Conservation (phyloP, 2,888 invertebrate genomes). For the Smittia sp. region DNA sequence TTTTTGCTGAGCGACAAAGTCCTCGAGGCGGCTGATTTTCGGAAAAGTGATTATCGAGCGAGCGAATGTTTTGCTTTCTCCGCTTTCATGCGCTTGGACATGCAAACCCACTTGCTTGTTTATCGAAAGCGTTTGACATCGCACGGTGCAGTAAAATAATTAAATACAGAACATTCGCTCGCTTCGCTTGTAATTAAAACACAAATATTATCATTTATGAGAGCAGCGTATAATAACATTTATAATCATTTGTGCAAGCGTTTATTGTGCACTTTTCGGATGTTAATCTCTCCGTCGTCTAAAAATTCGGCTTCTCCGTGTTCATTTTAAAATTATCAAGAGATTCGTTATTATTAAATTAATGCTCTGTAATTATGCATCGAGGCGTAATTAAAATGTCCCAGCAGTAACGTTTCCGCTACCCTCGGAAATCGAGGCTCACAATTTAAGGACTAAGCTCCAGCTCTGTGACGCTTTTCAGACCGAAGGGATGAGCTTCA, state of each 20-base stretch:
- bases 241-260: constrained; percentile 12
- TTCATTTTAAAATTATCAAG: constrained; percentile 31
- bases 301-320: not conserved
- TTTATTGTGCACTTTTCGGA: not conserved
- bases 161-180: not conserved
- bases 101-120: not conserved
- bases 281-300: not conserved
- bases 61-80: too few relatives aligned
- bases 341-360: constrained; percentile 37
- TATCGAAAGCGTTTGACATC: not conserved
- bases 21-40: too few relatives aligned
- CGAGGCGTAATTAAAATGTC: constrained; percentile 33
- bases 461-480: too few relatives aligned
- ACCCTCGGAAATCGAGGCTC: too few relatives aligned
- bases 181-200: not conserved
- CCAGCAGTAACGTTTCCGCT: constrained; percentile 2
- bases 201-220: constrained; percentile 3
- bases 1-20: too few relatives aligned
- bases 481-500: too few relatives aligned
- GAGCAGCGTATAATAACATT: not conserved
- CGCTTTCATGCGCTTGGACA: too few relatives aligned
- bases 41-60: too few relatives aligned
- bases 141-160: not conserved
- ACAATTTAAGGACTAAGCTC: too few relatives aligned
- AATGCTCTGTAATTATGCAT: constrained; percentile 35